Evolutionary conservation across 2,888 invertebrate species (phyloP).

Genomic region (Pollenia griseotomentosa): DNA sequence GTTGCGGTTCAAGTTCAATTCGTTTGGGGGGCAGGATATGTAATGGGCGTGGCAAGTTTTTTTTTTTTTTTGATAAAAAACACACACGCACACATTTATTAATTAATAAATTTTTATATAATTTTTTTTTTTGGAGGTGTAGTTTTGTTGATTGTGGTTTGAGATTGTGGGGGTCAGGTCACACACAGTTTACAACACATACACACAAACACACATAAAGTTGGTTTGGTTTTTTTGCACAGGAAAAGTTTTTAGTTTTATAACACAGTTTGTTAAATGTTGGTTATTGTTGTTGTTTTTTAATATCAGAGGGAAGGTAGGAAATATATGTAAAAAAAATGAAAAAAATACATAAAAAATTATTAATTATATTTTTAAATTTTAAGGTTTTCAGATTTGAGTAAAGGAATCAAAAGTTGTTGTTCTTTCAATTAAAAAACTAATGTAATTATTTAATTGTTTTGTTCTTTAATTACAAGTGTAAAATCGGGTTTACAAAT

Average conservation of each 20-base stretch:
- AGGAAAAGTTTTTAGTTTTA: constrained; percentile 10
- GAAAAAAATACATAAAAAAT: constrained; percentile 47
- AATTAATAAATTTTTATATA: neutral
- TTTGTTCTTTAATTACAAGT: no score
- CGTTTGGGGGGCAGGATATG: neutral
- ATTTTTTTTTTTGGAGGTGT: constrained; percentile 24
- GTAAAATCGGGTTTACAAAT: no score
- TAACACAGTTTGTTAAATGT: constrained; percentile 17
- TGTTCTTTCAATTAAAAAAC: no score
- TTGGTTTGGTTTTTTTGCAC: constrained; percentile 26
- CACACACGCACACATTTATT: constrained; percentile 4
- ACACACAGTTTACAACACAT: constrained; percentile 61
- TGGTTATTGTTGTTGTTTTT: constrained; percentile 11
- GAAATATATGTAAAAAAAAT: constrained; percentile 36
- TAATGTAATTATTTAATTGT: no score
- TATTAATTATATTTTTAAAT: constrained; percentile 28
- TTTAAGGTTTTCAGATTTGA: neutral
- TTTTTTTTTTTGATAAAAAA: neutral
- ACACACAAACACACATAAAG: constrained; percentile 17
- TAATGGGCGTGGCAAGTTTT: constrained; percentile 36
- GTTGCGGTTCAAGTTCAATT: neutral
- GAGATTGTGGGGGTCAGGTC: constrained; percentile 31
- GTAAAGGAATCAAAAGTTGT: no score
- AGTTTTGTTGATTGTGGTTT: constrained; percentile 24
- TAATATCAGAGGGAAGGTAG: constrained; percentile 13